Evolutionary conservation across 2,888 invertebrate species (phyloP).

Genomic region (Furcula furcula): DNA sequence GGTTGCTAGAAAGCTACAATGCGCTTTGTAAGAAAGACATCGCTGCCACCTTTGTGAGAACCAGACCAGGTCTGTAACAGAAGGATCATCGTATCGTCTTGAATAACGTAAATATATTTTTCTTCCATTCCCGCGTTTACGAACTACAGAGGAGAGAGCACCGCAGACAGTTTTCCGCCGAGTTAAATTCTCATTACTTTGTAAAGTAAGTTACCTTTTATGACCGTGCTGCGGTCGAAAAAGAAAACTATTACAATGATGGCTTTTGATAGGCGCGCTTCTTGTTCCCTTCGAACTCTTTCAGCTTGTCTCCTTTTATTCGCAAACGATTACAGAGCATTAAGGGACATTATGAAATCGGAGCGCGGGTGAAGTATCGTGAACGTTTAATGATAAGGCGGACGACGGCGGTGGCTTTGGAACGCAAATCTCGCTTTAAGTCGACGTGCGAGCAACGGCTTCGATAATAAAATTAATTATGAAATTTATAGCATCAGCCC

Average conservation of each 20-base stretch:
- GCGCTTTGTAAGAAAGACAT: no score
- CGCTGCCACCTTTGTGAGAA: slow-evolving; percentile 49
- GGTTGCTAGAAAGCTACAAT: background rate
- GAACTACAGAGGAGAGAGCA: slow-evolving; percentile 48
- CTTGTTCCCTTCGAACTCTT: slow-evolving; percentile 51
- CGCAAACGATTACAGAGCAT: slow-evolving; percentile 64
- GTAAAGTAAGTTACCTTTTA: slow-evolving; percentile 73
- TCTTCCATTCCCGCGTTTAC: slow-evolving; percentile 55
- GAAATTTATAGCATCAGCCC: slow-evolving; percentile 59
- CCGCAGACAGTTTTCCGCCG: slow-evolving; percentile 68
- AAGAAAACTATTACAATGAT: slow-evolving; percentile 71
- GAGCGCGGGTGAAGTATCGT: slow-evolving; percentile 51
- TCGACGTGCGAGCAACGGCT: slow-evolving; percentile 65
- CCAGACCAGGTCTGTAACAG: no score
- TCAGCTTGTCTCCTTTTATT: slow-evolving; percentile 56
- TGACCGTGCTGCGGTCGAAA: slow-evolving; percentile 56
- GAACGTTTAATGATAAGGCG: slow-evolving; percentile 71
- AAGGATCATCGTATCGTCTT: slow-evolving; percentile 44
- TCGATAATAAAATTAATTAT: slow-evolving; percentile 75
- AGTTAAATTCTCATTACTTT: slow-evolving; percentile 79
- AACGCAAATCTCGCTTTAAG: slow-evolving; percentile 71
- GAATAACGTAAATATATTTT: slow-evolving; percentile 68
- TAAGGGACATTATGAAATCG: slow-evolving; percentile 56
- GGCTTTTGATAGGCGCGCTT: slow-evolving; percentile 59
- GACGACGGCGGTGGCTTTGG: slow-evolving; percentile 59